Base-by-base conservation (phyloP, 1,140 invertebrate genomes). In the Eumaeus atala region DNA sequence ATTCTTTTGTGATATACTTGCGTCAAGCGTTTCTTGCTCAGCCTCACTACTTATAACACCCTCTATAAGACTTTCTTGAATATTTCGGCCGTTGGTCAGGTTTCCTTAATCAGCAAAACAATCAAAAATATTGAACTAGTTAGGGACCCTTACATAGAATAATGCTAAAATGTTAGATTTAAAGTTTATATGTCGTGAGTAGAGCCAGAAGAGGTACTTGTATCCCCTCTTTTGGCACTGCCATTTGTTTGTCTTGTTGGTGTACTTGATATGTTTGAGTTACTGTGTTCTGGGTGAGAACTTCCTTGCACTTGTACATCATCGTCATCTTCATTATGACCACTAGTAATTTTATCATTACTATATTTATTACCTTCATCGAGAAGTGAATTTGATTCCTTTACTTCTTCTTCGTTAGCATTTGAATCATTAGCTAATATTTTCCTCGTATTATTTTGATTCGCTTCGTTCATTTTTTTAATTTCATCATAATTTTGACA, bases 1-100 rank as follows among this genome's bases (percentile, higher is more conserved):
- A 47, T 75, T 72, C 70, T 67, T 79, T 66, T 77, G 67, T 14
- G 63, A 67, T 12, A 85, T 69, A 81, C 84, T 84, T 69, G 90
- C 88, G 69, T 91, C 89, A 66, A 90, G 81, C 42, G 87, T 86
- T 70, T 91, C 90, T 54, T 89, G 85, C 86, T 92, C 91, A 56
- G 91, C 85, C 70, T 90, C 90, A 55, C 90, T 91, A 63, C 89
- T 90, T 47, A 92, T 88, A 61, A 92, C 82, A 61, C 91, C 91
- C 83, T 91, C 90, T 64, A 91, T 91, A 51, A 90, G 84, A 72
- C 75, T 88, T 79, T 89, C 84, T 56, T 78, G 80, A 47, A 65
- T 74, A 75, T 74, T 85, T 67, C 81, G 70, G 60, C 82, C 78
- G 61, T 71, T 63, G 79, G 60, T 70, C 66, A 59, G 62, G 74